Evolutionary conservation across 2,797 vertebrate species (phyloP).

Genomic region (Phoxinus dragarum): DNA sequence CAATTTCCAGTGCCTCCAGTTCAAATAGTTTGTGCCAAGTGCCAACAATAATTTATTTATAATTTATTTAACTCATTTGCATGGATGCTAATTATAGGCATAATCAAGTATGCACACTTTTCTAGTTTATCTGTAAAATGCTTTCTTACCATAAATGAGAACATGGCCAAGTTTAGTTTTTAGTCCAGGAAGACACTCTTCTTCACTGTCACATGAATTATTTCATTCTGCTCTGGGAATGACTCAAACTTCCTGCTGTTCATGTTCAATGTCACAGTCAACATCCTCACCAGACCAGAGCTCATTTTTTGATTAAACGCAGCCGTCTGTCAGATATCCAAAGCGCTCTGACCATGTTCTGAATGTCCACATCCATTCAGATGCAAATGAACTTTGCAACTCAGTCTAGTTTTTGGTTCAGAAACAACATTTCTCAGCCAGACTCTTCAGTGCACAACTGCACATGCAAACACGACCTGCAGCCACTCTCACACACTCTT

Average conservation of each 20-base stretch:
- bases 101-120: neutral
- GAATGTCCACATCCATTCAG: conserved; percentile 9
- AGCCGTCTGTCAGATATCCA: conserved; percentile 35
- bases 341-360: conserved; percentile 14
- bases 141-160: conserved; percentile 47
- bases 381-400: conserved; percentile 4
- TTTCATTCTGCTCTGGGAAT: neutral
- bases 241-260: conserved; percentile 38
- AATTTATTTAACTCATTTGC: neutral
- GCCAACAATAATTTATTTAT: neutral
- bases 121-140: neutral
- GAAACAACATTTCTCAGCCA: neutral
- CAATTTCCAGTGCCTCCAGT: neutral
- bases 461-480: conserved; percentile 22
- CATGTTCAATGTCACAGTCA: conserved; percentile 34
- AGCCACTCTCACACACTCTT: conserved; percentile 10
- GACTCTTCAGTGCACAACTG: neutral
- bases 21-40: neutral
- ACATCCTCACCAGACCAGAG: neutral
- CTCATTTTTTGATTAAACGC: conserved; percentile 35
- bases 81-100: neutral
- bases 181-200: conserved; percentile 22
- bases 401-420: neutral
- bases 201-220: conserved; percentile 5
- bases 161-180: conserved; percentile 40